phyloP scores from a whole-genome alignment of 2,113 vertebrate genomes.

The Lipophrys pholis region DNA sequence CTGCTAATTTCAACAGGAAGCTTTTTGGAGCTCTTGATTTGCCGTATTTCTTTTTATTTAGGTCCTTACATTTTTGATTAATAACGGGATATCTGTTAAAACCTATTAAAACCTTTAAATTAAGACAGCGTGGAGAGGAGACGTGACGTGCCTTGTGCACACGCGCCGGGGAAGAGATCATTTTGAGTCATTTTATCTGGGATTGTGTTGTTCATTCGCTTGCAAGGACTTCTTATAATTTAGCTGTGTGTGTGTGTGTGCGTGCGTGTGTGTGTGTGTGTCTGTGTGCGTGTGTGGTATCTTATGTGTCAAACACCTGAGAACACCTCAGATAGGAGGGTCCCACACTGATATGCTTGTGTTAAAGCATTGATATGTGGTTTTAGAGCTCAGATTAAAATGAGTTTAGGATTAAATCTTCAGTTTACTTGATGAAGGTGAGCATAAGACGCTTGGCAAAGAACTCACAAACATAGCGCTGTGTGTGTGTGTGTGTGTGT shows the following conservation, averaged over 20 bases:
- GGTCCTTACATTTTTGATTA: conserved; percentile 56
- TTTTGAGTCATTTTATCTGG: conserved; percentile 20
- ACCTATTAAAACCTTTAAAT: conserved; percentile 71
- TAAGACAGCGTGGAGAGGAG: conserved; percentile 45
- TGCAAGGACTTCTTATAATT: conserved; percentile 18
- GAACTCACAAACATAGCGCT: too few species aligned
- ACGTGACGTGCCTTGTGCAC: conserved; percentile 10
- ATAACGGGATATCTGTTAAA: conserved; percentile 46
- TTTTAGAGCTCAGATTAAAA: too few species aligned
- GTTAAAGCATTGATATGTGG: too few species aligned
- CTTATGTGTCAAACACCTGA: not conserved
- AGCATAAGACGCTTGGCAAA: too few species aligned
- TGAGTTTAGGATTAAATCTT: too few species aligned
- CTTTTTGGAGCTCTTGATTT: conserved; percentile 60
- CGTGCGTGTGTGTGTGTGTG: conserved; percentile 4
- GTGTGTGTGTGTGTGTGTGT: not conserved
- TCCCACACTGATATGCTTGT: too few species aligned
- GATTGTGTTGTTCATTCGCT: conserved; percentile 37
- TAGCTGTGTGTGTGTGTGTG: conserved; percentile 17
- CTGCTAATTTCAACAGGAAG: conserved; percentile 58
- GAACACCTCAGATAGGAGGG: too few species aligned
- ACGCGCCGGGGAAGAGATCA: conserved; percentile 15
- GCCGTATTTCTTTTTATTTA: conserved; percentile 33
- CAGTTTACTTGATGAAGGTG: too few species aligned
- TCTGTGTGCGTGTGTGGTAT: conserved; percentile 9